Evolutionary conservation across 2,888 invertebrate genomes (phyloP).

Genomic region (Heliconius charithonia): DNA sequence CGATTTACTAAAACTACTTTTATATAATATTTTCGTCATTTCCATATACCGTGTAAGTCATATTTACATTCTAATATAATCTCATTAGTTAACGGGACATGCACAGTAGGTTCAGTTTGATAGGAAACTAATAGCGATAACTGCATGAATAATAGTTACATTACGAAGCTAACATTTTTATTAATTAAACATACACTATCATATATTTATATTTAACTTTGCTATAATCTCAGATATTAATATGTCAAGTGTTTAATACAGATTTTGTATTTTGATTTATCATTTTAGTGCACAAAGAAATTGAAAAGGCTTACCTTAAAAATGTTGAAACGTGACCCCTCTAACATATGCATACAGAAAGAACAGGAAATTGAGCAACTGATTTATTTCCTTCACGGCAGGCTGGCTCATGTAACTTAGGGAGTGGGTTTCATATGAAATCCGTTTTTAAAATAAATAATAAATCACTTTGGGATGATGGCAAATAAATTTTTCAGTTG

Average conservation of each 20-base stretch:
- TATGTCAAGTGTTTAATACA: not conserved
- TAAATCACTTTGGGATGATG: not conserved
- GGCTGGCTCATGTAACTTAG: conserved; percentile 11
- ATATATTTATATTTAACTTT: conserved; percentile 13
- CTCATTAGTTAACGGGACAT: conserved; percentile 9
- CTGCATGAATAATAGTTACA: conserved; percentile 21
- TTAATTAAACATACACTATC: conserved; percentile 3
- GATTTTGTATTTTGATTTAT: not conserved
- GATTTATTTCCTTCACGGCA: conserved; percentile 23
- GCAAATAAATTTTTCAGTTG: not conserved
- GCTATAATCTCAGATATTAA: not conserved
- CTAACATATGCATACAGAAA: conserved; percentile 16
- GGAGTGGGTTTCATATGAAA: conserved; percentile 4
- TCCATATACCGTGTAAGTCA: not conserved
- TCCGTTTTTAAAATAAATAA: not conserved
- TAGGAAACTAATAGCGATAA: conserved; percentile 12
- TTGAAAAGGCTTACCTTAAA: not conserved
- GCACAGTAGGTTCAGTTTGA: conserved; percentile 21
- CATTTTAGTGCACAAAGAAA: not conserved
- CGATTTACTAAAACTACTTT: conserved; percentile 3
- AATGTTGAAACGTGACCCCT: conserved; percentile 26
- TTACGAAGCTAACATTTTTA: conserved; percentile 5
- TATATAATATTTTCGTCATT: not conserved
- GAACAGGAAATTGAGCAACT: conserved; percentile 28
- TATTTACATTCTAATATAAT: not conserved